Base-by-base conservation (phyloP, 2,888 invertebrate genomes). In the Lucinisca nassula region DNA sequence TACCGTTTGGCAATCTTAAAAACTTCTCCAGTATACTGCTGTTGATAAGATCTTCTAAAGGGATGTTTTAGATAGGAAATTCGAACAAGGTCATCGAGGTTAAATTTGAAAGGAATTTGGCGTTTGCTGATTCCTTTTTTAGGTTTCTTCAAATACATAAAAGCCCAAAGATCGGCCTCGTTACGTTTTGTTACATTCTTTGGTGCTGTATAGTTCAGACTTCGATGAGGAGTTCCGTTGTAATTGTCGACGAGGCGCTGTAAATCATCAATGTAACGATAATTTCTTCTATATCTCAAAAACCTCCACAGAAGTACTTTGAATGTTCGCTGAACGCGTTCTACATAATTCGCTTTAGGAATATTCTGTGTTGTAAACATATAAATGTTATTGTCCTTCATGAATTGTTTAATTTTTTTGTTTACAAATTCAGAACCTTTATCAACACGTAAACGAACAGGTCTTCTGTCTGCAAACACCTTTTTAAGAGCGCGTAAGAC, bases 181-280 rank as follows among this genome's bases (percentile, higher is more conserved):
- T 81, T 81, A 32, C 37, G 14, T 32, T 73, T 37, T 6, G 24
- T 38, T 12, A 74, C 81, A 35, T 81, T 30, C 21, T 79, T 82
- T 21, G 79, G 85, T 27, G 80, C 40, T 32, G 80, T 73, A 72
- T 49, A 58, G 45, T 83, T 70, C 24, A 77, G 75, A 77, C 83
- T 77, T 21, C 86, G 67, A 58, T 86, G 83, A 8, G 76, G 87
- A 1, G 87, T 76, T 4, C 27, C 40, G 55, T 83, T 84, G 21
- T 85, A 81, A 61, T 58, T 80, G 17, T 21, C 21, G 0, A 85
- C 81, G 10, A 85, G 3, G 6, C 58, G n/a, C n/a, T 79, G 67
- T 45, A 79, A 70, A 70, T 38, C 79, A 55, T 79, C 45, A 21
- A 79, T 79, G 67, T 79, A 40, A 30, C 79, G 40, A 75, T 58